Base-by-base conservation (phyloP, 2,113 vertebrate genomes). In the Poeciliopsis prolifica region DNA sequence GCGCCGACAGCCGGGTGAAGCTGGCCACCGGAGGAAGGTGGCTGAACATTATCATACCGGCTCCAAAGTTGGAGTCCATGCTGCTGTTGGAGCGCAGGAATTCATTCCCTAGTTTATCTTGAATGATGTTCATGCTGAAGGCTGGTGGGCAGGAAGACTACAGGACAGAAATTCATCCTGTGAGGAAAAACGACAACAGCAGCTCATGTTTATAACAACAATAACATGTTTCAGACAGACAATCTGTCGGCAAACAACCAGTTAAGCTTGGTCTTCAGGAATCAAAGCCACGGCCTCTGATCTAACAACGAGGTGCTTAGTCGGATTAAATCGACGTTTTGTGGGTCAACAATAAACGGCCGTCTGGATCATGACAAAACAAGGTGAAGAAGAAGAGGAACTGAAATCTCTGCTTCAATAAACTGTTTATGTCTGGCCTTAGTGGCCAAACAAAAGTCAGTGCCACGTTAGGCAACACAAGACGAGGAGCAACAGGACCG, bases 21-120 rank as follows among this genome's bases (percentile, higher is more conserved):
- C 97, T 98, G 94, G 97, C 95, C 93, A 98, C 96, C 66, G 97
- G 97, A 71, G 97, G 97, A 51, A 98, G 96, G 92, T 98, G 97
- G 91, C 96, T 98, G 94, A 98, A 98, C 97, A 98, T 97, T 74
- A 97, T 95, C 97, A 97, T 97, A 89, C 97, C 91, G 31, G 94
- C 89, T 84, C 96, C 94, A n/a, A 96, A 98, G 77, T 92, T 89
- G 86, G 96, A 93, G 89, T 98, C 97, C 97, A 98, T 97, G 86
- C 94, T 84, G 83, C 95, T 94, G 28, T 94, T 94, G 79, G 93
- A 91, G 84, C 95, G 95, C 87, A 96, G 92, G 94, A 96, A 97
- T 88, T 97, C 96, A 88, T 95, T 93, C 88, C 96, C 96, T 87
- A 97, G 91, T 95, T 97, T 97, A 95, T 97, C 94, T 92, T 95